Evolutionary conservation across 2,113 vertebrate genomes (phyloP), one percentile per base, ranked within the genome.

Genomic region (Melospiza melodia): DNA sequence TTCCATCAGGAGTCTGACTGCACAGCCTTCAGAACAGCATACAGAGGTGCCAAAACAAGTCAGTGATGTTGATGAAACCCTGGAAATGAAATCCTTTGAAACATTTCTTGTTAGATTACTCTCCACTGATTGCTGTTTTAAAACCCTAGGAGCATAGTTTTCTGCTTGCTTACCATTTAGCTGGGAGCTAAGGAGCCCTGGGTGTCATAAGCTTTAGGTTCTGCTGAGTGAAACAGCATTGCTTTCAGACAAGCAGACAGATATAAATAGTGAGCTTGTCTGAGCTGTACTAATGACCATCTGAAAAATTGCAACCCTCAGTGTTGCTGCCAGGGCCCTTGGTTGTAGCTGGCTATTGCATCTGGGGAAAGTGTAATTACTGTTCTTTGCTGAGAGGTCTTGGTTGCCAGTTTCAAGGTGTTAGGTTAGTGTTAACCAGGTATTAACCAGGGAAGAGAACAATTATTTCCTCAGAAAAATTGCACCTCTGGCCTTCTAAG

Each of bases 41-140:
- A 97, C 98, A 94, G 98, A 99, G 98, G 99, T 99, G 98, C 99
- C 98, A 98, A 98, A 98, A 97, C 98, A 99, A 98, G 99, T 99
- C 96, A 98, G 98, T 98, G 95, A 82, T 79, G 58, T 92, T 80
- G 84, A 43, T 41, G 31, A 97, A 94, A 94, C 41, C 24, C n/a
- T 33, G 37, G 22, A 15, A 86, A 77, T 86, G 5, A 86, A 86
- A 86, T 43, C 17, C 51, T 65, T 21, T 44, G 31, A 55, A 19
- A 41, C 23, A 59, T 81, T 95, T 81, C 44, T 59, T 90, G 19
- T 48, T 85, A 83, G 22, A 67, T 59, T n/a, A 24, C 2, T 7
- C 46, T 73, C 37, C 35, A 59, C 33, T 21, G 6, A 69, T 43
- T 51, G 37, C 55, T 73, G 19, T 61, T 76, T 68, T 52, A 35